Percentiles rank a stretch among this genome's conserved stretches.
Conservation (phyloP, 2,888 invertebrate species). For the Leucania comma region DNA sequence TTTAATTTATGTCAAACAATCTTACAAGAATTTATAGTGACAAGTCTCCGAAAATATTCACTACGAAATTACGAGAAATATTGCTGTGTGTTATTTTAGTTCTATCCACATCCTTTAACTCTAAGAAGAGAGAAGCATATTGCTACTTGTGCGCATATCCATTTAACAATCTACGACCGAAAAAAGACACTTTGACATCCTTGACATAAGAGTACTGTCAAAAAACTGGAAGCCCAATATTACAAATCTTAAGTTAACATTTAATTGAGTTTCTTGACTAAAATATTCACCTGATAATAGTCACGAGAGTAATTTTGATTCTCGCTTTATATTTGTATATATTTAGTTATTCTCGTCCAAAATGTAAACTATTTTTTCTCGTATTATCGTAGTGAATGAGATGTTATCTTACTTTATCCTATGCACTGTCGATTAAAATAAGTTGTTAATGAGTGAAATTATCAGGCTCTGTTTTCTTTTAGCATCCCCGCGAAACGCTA, state of each 20-base stretch:
- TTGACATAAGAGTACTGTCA: neutral
- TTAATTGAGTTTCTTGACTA: neutral
- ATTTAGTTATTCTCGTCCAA: neutral
- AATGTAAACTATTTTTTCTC: conserved; percentile 26
- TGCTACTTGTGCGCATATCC: conserved; percentile 26
- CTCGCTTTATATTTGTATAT: neutral
- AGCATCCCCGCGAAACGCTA: too few species aligned
- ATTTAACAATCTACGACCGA: conserved; percentile 14
- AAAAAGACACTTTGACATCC: neutral
- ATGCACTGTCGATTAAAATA: conserved; percentile 51
- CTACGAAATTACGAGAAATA: conserved; percentile 37
- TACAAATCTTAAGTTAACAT: conserved; percentile 10
- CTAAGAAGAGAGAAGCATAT: neutral
- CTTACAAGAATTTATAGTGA: conserved; percentile 20
- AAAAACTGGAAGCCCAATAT: conserved; percentile 33
- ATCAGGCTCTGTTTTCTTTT: neutral
- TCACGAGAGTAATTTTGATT: too few species aligned
- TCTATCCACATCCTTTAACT: neutral
- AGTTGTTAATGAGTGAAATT: neutral
- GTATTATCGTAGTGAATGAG: conserved; percentile 41
- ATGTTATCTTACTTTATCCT: conserved; percentile 1
- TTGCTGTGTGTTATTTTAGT: neutral
- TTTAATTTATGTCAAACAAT: conserved; percentile 56
- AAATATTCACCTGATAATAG: too few species aligned
- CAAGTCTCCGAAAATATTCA: conserved; percentile 11